Evolutionary conservation across 2,888 invertebrate genomes (phyloP).

Genomic region (Pristionchus mayeri): DNA sequence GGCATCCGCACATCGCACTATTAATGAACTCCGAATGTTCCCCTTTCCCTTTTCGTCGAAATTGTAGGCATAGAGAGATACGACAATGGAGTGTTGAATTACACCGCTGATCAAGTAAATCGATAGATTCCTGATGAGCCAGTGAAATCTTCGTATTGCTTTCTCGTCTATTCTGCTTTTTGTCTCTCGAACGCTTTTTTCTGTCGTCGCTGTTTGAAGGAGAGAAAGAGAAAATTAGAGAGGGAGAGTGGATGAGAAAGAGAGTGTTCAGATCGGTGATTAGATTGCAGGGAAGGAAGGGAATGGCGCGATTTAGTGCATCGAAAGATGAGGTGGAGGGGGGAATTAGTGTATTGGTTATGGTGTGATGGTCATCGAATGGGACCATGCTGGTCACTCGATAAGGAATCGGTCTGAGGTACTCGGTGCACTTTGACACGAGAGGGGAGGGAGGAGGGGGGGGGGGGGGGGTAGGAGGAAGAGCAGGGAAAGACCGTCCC

Average conservation of each 20-base stretch:
- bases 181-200: slow-evolving; percentile 14
- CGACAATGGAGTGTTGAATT: not conserved
- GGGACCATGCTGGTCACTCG: not conserved
- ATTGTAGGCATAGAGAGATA: not conserved
- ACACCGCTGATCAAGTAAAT: not conserved
- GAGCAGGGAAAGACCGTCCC: not conserved
- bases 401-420: not conserved
- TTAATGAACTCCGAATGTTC: not conserved
- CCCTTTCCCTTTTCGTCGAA: slow-evolving; percentile 1
- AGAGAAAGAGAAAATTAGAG: not conserved
- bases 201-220: not conserved
- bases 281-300: not conserved
- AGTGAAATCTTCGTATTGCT: not conserved
- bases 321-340: slow-evolving; percentile 24
- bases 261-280: not conserved
- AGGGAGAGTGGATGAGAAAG: slow-evolving; percentile 28
- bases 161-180: slow-evolving; percentile 6
- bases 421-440: too few relatives aligned
- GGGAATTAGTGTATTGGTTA: not conserved
- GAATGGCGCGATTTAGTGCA: slow-evolving; percentile 35
- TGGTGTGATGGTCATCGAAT: slow-evolving; percentile 7
- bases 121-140: not conserved
- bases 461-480: not conserved
- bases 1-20: too few relatives aligned
- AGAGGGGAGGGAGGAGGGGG: not conserved